These are phyloP conservation scores for Tringa solitaria DNA, from an alignment of 2,113 vertebrate species.

Conservation along the genomic window DNA sequence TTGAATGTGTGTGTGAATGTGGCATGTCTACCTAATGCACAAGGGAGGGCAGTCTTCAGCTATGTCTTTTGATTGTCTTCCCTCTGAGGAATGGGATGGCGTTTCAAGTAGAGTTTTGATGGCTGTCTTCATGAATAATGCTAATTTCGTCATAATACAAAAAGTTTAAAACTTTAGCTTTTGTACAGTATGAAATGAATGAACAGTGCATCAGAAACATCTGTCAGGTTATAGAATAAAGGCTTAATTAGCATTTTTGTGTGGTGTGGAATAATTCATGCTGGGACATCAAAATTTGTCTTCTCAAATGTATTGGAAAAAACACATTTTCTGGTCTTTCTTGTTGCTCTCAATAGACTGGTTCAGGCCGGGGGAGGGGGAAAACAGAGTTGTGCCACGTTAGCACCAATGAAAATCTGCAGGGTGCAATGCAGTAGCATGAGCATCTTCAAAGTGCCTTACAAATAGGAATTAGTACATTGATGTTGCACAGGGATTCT, in stretches of 20 bases:
- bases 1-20: not conserved
- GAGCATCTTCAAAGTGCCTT: constrained; percentile 28
- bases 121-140: constrained; percentile 60
- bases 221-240: constrained; percentile 69
- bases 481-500: not conserved
- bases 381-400: not conserved
- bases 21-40: not conserved
- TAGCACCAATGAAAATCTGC: constrained; percentile 20
- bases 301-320: constrained; percentile 26
- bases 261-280: constrained; percentile 62
- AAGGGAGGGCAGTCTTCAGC: not conserved
- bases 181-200: constrained; percentile 45
- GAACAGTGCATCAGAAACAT: constrained; percentile 60
- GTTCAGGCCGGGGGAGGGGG: not conserved
- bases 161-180: constrained; percentile 63
- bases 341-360: constrained; percentile 5
- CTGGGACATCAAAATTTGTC: constrained; percentile 54
- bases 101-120: constrained; percentile 30
- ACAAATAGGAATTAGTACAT: not conserved
- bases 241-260: constrained; percentile 65
- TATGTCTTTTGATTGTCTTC: not conserved
- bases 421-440: not conserved
- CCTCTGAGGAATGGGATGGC: not conserved
- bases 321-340: constrained; percentile 31
- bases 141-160: not conserved